A percentile compares a stretch with the other conserved stretches of the same genome.
These are phyloP conservation scores for Saturnia pavonia DNA, from an alignment of 2,888 invertebrate genomes.

Conservation along the genomic window DNA sequence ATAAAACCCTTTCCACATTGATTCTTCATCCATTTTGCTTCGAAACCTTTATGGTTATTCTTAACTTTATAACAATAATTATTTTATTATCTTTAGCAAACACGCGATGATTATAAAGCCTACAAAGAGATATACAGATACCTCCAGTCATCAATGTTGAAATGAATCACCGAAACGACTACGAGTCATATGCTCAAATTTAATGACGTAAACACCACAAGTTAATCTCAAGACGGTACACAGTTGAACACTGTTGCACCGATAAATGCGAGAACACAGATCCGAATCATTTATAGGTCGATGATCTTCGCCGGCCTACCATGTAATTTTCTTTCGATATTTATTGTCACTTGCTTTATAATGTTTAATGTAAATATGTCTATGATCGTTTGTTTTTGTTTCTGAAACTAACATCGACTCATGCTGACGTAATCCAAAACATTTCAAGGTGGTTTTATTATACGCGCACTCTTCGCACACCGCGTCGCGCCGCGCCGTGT, in stretches of 20 bases:
- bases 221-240: conserved; percentile 47
- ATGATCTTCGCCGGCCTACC: conserved; percentile 38
- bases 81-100: conserved; percentile 9
- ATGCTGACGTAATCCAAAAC: conserved; percentile 68
- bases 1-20: conserved; percentile 90
- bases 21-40: conserved; percentile 84
- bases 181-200: conserved; percentile 62
- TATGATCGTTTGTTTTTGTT: conserved; percentile 54
- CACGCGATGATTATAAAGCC: conserved; percentile 27
- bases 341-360: conserved; percentile 26
- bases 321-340: conserved; percentile 19
- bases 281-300: conserved; percentile 45
- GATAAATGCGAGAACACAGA: conserved; percentile 33
- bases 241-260: conserved; percentile 26
- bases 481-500: conserved; percentile 38
- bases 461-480: conserved; percentile 40
- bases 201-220: conserved; percentile 69
- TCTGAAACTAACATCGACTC: conserved; percentile 40
- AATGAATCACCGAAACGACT: conserved; percentile 59
- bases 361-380: conserved; percentile 34
- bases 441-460: conserved; percentile 44
- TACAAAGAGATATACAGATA: conserved; percentile 51
- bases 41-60: conserved; percentile 4
- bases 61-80: conserved; percentile 18
- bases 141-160: conserved; percentile 41